Conservation (phyloP, 64 coral and sea anemone species). For the Dendrophyllia cribrosa region DNA sequence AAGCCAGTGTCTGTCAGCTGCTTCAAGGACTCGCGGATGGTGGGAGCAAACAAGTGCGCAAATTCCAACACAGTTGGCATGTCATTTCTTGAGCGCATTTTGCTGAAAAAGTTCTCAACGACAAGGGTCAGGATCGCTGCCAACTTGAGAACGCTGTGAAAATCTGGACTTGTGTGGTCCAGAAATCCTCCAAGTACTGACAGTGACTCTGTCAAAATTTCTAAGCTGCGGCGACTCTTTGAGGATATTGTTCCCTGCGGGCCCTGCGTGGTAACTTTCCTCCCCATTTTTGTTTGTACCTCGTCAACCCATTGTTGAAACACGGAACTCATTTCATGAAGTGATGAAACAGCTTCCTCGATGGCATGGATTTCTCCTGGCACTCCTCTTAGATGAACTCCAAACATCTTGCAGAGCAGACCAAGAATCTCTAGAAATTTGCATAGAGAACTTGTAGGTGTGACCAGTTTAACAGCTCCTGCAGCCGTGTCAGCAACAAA, state of each 20-base stretch:
- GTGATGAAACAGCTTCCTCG: slow-evolving; percentile 11
- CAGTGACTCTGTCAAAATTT: slow-evolving; percentile 39
- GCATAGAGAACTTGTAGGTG: slow-evolving; percentile 30
- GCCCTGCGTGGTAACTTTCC: slow-evolving; percentile 26
- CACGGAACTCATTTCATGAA: not conserved
- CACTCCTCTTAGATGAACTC: slow-evolving; percentile 29
- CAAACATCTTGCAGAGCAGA: slow-evolving; percentile 51
- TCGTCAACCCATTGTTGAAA: slow-evolving; percentile 10
- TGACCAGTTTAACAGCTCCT: slow-evolving; percentile 42
- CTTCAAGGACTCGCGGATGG: slow-evolving; percentile 55
- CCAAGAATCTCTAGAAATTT: slow-evolving; percentile 53
- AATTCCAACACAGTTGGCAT: slow-evolving; percentile 61
- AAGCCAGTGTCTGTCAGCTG: slow-evolving; percentile 54
- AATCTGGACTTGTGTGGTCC: not conserved
- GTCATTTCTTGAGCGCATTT: slow-evolving; percentile 57
- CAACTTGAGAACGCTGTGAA: not conserved
- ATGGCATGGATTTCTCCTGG: slow-evolving; percentile 31
- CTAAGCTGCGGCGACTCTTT: slow-evolving; percentile 20
- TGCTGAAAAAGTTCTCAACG: slow-evolving; percentile 47
- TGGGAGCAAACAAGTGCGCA: slow-evolving; percentile 35
- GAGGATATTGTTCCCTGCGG: slow-evolving; percentile 36
- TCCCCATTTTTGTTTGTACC: slow-evolving; percentile 29
- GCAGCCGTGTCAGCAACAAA: slow-evolving; percentile 54
- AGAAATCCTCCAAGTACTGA: not conserved
- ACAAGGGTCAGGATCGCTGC: slow-evolving; percentile 41